Conservation (phyloP, 2,888 invertebrate species). For the Eupithecia exiguata region DNA sequence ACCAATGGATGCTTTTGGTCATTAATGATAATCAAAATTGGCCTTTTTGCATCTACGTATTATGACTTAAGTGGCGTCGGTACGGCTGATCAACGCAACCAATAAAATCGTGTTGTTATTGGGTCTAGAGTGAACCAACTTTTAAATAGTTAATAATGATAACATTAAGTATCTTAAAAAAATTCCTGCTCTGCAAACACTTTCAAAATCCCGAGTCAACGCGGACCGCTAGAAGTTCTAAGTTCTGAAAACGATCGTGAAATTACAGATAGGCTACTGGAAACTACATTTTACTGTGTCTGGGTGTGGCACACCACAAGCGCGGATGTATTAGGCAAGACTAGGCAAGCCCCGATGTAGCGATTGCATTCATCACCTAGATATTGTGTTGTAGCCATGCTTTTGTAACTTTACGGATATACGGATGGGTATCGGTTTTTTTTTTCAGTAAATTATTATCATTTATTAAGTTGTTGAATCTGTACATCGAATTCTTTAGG, state of each 20-base stretch:
- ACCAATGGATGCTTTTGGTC: no score
- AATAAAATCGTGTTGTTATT: neutral
- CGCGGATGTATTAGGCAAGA: constrained; percentile 47
- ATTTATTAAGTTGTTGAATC: no score
- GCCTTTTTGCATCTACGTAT: no score
- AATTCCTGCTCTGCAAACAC: neutral
- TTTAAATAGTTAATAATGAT: no score
- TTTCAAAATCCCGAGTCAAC: neutral
- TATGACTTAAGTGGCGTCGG: no score
- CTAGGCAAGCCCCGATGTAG: constrained; percentile 51
- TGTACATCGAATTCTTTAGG: no score
- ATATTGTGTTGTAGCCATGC: constrained; percentile 48
- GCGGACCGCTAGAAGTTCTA: neutral
- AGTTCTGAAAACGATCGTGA: neutral
- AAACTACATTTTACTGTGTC: constrained; percentile 37
- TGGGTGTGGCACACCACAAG: constrained; percentile 40
- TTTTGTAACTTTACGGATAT: neutral
- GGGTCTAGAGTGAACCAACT: neutral
- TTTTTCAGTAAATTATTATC: no score
- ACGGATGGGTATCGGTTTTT: no score
- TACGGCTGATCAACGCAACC: no score
- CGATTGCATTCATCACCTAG: constrained; percentile 66
- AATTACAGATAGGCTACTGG: constrained; percentile 21
- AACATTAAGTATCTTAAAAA: neutral
- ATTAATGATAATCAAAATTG: no score